Conservation (phyloP, 2,888 invertebrate genomes). For the Arctia plantaginis region DNA sequence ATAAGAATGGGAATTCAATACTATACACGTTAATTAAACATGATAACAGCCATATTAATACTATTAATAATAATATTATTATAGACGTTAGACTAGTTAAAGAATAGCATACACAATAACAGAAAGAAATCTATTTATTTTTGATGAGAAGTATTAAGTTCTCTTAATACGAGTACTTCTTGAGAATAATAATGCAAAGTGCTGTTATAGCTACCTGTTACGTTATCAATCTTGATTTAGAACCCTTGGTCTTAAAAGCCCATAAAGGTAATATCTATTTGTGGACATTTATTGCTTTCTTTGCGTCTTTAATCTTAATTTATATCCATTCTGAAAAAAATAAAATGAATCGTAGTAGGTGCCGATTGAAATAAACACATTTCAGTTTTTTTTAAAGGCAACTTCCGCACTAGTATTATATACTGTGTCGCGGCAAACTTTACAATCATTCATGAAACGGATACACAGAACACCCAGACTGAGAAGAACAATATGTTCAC, state of each 20-base stretch:
- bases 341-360: background rate
- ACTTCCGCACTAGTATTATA: no score
- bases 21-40: no score
- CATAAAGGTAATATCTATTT: slow-evolving; percentile 17
- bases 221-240: slow-evolving; percentile 19
- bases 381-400: no score
- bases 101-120: no score
- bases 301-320: slow-evolving; percentile 20
- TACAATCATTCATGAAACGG: no score
- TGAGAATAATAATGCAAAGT: background rate
- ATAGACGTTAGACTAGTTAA: no score
- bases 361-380: background rate
- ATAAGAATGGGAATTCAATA: no score
- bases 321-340: slow-evolving; percentile 13
- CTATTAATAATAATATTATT: no score
- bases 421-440: no score
- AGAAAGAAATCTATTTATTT: background rate
- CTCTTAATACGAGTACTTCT: background rate
- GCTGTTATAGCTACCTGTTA: background rate
- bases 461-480: no score
- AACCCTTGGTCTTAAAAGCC: slow-evolving; percentile 18
- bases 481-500: no score
- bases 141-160: background rate
- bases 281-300: slow-evolving; percentile 22
- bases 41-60: no score